Evolutionary conservation across 1,140 invertebrate genomes (phyloP), one percentile per base, ranked within the genome.

Genomic region (Lepeophtheirus salmonis): DNA sequence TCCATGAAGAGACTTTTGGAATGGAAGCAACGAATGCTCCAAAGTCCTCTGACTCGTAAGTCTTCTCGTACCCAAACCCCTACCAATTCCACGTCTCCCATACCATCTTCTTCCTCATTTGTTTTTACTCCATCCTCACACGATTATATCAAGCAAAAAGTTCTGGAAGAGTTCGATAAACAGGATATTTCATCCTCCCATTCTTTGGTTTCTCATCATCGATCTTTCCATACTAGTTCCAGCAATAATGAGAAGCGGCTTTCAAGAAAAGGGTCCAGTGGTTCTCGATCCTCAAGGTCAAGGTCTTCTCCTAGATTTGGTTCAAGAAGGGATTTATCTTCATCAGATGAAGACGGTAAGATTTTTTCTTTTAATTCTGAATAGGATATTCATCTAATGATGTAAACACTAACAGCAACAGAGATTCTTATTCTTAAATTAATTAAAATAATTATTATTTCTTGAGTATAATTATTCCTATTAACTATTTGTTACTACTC

Each of bases 1-100:
- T 89, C 86, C 3, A 89, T 90, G 85, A 88, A 86, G 72, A 76
- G 87, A 13, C 70, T 90, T 61, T 71, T 89, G 12, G 86, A 89
- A 72, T 90, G 87, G 87, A 90, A 90, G 70, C 86, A 90, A 71
- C 76, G 86, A 66, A 90, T 90, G 87, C 72, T 89, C 63, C 86
- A 89, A 68, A 86, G 83, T 17, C 86, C 87, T 13, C 69, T 89
- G 58, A 87, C 85, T 17, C 77, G 84, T 58, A 88, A 88, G 71
- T 78, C 80, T 50, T 58, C 63, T 18, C 41, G 63, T 25, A 54
- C 63, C 4, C 60, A 63, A 23, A 63, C 55, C 25, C 52, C 60
- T 4, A 57, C 63, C 12, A 62, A 57, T n/a, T 26, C 53, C 10
- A 30, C 22, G 26, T 63, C 60, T 56, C 60, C 30, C 25, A 50